A percentile compares a stretch with the other conserved stretches of the same genome.
Conservation (phyloP, 1,140 invertebrate genomes). For the Anthonomus grandis region DNA sequence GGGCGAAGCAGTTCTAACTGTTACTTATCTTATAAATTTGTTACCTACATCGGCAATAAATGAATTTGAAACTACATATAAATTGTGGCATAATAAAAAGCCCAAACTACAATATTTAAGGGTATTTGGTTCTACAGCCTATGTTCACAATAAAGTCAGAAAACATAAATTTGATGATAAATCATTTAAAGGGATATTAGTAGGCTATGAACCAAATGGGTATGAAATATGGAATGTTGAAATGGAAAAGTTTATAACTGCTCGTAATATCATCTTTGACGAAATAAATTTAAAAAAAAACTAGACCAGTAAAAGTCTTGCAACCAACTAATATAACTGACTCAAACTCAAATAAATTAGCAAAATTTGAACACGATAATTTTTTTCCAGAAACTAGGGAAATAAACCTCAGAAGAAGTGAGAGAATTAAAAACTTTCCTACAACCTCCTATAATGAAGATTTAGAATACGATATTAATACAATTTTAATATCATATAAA, state of each 20-base stretch:
- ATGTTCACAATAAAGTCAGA: too few species aligned
- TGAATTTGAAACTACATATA: constrained; percentile 47
- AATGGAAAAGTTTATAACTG: constrained; percentile 8
- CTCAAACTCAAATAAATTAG: background rate
- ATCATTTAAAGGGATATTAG: too few species aligned
- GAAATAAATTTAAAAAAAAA: background rate
- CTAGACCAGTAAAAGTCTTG: background rate
- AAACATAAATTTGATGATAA: too few species aligned
- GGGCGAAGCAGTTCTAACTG: constrained; percentile 47
- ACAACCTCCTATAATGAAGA: background rate
- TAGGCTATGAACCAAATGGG: too few species aligned
- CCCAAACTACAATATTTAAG: too few species aligned
- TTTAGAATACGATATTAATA: background rate
- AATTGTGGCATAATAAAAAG: constrained; percentile 53
- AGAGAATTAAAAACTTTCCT: background rate
- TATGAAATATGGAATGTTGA: constrained; percentile 8
- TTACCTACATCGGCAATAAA: constrained; percentile 46
- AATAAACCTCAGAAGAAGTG: background rate
- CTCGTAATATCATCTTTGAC: too few species aligned
- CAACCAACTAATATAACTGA: background rate
- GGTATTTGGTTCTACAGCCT: too few species aligned
- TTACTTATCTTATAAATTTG: constrained; percentile 50
- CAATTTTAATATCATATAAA: background rate
- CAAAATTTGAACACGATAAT: background rate
- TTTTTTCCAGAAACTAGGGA: background rate